Evolutionary conservation across 2,797 vertebrate genomes (phyloP), one percentile per base, ranked within the genome.

Genomic region (Anniella stebbinsi): DNA sequence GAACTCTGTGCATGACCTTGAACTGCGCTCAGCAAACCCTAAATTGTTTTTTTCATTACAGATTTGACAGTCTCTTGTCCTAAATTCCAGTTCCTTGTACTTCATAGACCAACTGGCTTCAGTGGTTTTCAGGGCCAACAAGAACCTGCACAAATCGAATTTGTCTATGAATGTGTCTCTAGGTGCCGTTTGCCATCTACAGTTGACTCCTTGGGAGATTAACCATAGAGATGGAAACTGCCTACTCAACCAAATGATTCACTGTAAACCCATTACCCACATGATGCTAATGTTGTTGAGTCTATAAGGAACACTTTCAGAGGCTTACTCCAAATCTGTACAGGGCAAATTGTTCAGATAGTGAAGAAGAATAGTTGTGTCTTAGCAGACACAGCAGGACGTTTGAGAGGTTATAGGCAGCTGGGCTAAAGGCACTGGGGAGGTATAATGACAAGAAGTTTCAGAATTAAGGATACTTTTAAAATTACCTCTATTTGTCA

Each of bases 251-350:
- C 60, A 87, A 83, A 77, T 89, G 66, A 48, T 51, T 45, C 80
- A 84, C 36, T 69, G 57, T 77, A 87, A 87, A 38, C 80, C 84
- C 72, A 84, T 89, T 87, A 87, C 21, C 86, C 63, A 87, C 77
- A 84, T 77, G 77, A 84, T 70, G 80, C 63, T 77, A 90, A 87
- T 87, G 60, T 48, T 87, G 63, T 83, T 84, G 72, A 54, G 63
- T 45, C 89, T 90, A 69, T 78, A 70, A 84, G 72, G 89, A 90
- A 36, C 80, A 84, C 72, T 83, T 84, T 84, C 36, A 69, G 63
- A 69, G 54, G n/a, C 63, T 87, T 60, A 69, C 36, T 70, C 30
- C 5, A 70, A 41, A 90, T 84, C 72, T 78, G 48, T 82, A 38
- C 75, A 78, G 60, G 80, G 28, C 87, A 82, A 87, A 60, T 25